These are phyloP conservation scores for Pantala flavescens DNA, from an alignment of 1,140 invertebrate species.

Conservation along the genomic window DNA sequence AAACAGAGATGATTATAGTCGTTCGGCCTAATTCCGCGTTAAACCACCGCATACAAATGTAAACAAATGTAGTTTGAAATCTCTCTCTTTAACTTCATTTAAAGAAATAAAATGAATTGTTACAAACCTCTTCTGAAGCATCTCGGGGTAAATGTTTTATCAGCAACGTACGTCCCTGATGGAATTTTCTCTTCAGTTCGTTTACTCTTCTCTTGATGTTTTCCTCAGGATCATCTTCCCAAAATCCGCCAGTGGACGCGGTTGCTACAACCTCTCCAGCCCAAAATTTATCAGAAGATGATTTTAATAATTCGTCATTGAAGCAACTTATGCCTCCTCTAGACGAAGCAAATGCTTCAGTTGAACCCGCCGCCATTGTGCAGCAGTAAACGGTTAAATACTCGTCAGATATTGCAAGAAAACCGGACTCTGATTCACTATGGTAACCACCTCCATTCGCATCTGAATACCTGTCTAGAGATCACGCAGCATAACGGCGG, in stretches of 20 bases:
- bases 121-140: conserved; percentile 36
- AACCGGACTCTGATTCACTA: too few relatives aligned
- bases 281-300: not conserved
- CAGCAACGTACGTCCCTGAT: conserved; percentile 34
- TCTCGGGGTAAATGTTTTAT: conserved; percentile 37
- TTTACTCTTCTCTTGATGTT: conserved; percentile 30
- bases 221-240: conserved; percentile 35
- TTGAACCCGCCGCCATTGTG: not conserved
- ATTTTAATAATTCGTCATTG: not conserved
- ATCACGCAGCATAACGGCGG: too few relatives aligned
- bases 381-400: not conserved
- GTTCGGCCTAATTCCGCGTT: too few relatives aligned
- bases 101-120: not conserved
- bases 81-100: not conserved
- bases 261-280: conserved; percentile 29
- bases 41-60: too few relatives aligned
- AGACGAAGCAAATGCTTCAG: not conserved
- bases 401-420: too few relatives aligned
- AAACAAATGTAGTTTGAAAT: too few relatives aligned
- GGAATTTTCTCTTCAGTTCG: conserved; percentile 34
- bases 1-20: too few relatives aligned
- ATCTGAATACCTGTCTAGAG: too few relatives aligned
- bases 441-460: too few relatives aligned
- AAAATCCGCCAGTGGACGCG: conserved; percentile 33
- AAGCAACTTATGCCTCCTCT: not conserved